Evolutionary conservation across 37 sponge, comb jelly and placozoan species (phyloP).

Genomic region (Lycopodina hypogea): DNA sequence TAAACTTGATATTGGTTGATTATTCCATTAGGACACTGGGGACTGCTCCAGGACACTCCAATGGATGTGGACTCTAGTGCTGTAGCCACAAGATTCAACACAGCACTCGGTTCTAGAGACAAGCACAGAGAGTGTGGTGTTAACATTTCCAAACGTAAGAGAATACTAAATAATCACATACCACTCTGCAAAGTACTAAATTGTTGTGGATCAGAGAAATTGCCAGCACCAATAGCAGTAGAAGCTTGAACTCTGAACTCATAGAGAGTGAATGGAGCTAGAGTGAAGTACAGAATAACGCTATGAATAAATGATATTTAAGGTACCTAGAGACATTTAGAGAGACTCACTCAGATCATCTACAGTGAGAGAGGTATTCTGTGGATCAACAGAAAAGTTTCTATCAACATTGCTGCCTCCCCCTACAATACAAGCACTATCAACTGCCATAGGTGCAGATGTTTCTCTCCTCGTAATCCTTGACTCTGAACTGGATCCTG

Average conservation of each 20-base stretch:
- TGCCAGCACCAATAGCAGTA: constrained; percentile 25
- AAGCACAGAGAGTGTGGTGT: not conserved
- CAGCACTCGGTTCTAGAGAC: constrained; percentile 29
- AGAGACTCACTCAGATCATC: constrained; percentile 20
- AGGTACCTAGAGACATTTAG: not conserved
- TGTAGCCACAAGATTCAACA: constrained; percentile 17
- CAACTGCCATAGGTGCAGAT: not conserved
- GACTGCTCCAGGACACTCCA: constrained; percentile 28
- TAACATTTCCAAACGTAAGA: not conserved
- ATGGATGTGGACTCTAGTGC: not conserved
- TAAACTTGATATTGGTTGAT: constrained; percentile 23
- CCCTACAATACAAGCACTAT: constrained; percentile 23
- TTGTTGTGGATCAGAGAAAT: constrained; percentile 12
- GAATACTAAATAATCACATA: not conserved
- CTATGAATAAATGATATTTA: not conserved
- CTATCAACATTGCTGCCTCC: constrained; percentile 6
- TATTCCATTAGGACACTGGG: constrained; percentile 34
- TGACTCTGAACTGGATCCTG: not conserved
- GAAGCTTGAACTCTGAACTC: constrained; percentile 23
- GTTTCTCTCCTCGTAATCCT: constrained; percentile 27
- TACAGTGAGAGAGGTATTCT: constrained; percentile 10
- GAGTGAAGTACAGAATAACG: not conserved
- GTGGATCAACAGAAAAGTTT: constrained; percentile 18
- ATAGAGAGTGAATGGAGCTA: constrained; percentile 46
- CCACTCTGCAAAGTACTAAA: constrained; percentile 32